Conservation (phyloP, 2,113 vertebrate genomes). For the Oenanthe melanoleuca region DNA sequence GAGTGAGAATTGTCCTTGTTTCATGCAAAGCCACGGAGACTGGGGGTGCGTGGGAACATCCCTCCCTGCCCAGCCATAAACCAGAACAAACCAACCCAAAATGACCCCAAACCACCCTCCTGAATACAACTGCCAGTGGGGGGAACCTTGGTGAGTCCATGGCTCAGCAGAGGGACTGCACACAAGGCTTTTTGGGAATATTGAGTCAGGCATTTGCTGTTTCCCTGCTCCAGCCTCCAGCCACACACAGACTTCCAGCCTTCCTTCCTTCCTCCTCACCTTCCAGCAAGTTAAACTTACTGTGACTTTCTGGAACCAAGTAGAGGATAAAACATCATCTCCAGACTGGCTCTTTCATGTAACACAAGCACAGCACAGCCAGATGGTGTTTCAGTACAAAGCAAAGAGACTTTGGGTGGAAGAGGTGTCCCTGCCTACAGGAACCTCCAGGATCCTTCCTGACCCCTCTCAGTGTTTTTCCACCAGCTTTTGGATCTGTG, state of each 20-base stretch:
- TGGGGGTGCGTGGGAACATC: neutral
- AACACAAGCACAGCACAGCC: neutral
- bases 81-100: neutral
- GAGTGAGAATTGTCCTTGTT: neutral
- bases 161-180: neutral
- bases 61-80: neutral
- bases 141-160: accelerated
- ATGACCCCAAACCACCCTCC: neutral
- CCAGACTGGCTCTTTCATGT: accelerated
- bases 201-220: neutral
- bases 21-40: neutral
- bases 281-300: neutral
- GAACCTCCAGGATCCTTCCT: neutral
- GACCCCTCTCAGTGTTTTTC: neutral
- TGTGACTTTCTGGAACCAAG: neutral
- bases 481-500: neutral
- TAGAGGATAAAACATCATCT: neutral
- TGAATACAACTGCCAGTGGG: neutral
- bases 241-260: neutral
- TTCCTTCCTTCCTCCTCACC: neutral
- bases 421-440: neutral
- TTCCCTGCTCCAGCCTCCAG: neutral
- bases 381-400: accelerated
- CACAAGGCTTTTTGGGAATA: neutral
- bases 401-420: neutral